These are phyloP conservation scores for Artemia sp. DNA, from an alignment of 2,888 invertebrate species.

Conservation along the genomic window DNA sequence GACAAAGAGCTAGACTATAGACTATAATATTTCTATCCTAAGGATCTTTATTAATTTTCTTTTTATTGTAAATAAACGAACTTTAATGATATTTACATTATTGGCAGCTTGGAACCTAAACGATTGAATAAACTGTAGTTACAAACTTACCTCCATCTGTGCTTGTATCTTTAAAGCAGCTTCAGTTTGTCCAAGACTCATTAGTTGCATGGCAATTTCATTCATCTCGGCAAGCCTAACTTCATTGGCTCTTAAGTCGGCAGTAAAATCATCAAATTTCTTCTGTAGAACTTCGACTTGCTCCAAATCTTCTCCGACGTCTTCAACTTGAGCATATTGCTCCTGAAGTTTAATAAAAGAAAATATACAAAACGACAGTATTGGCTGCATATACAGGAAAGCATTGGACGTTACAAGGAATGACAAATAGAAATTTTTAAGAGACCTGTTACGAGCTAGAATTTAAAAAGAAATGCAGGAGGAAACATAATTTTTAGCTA, in stretches of 20 bases:
- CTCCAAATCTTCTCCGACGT: constrained; percentile 92
- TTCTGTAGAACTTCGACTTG: constrained; percentile 98
- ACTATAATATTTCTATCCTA: too few relatives aligned
- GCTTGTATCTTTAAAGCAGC: constrained; percentile 96
- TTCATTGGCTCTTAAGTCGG: constrained; percentile 90
- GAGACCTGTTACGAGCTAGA: too few relatives aligned
- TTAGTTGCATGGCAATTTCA: constrained; percentile 90
- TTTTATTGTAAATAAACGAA: not conserved
- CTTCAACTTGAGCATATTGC: constrained; percentile 87
- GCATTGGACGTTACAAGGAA: too few relatives aligned
- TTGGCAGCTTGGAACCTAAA: constrained; percentile 19
- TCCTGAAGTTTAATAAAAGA: constrained; percentile 40
- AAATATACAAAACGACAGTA: too few relatives aligned
- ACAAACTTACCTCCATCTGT: constrained; percentile 59
- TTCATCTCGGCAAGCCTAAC: constrained; percentile 97
- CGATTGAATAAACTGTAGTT: constrained; percentile 16
- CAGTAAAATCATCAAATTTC: constrained; percentile 98
- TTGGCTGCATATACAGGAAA: too few relatives aligned
- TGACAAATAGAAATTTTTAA: too few relatives aligned
- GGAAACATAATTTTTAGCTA: too few relatives aligned
- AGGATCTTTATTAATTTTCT: too few relatives aligned
- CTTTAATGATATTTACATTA: not conserved
- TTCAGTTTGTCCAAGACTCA: constrained; percentile 93
- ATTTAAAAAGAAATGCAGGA: too few relatives aligned
- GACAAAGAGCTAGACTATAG: too few relatives aligned